A percentile compares a stretch with the other conserved stretches of the same genome.
Conservation (phyloP, 2,797 vertebrate species). For the Helostoma temminkii region DNA sequence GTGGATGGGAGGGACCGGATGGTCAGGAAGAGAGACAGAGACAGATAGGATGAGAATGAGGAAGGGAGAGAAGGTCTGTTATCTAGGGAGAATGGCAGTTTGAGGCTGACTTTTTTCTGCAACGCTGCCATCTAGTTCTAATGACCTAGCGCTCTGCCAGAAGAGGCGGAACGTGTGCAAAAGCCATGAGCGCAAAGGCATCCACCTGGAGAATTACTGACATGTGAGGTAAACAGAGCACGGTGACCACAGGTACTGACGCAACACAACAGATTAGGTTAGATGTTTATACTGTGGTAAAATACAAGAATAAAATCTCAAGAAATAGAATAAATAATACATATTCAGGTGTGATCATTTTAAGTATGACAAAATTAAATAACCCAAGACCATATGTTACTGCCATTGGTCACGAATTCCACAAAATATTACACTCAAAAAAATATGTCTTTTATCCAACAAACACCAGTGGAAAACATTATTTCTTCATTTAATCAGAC, state of each 20-base stretch:
- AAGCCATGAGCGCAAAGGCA: slow-evolving; percentile 51
- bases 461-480: background rate
- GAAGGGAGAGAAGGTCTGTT: slow-evolving; percentile 38
- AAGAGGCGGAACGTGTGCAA: slow-evolving; percentile 42
- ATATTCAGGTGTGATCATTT: background rate
- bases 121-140: slow-evolving; percentile 62
- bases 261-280: slow-evolving; percentile 14
- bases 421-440: background rate
- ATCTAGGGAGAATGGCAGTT: slow-evolving; percentile 61
- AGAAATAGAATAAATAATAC: background rate
- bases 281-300: slow-evolving; percentile 1
- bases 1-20: slow-evolving; percentile 11
- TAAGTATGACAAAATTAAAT: no score
- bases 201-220: slow-evolving; percentile 51
- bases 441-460: background rate
- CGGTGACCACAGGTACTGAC: slow-evolving; percentile 28
- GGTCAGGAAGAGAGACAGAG: slow-evolving; percentile 42
- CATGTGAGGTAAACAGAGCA: slow-evolving; percentile 42
- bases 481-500: slow-evolving; percentile 1
- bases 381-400: no score
- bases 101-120: slow-evolving; percentile 50
- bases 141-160: slow-evolving; percentile 57
- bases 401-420: no score
- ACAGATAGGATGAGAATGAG: slow-evolving; percentile 19
- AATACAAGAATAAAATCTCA: background rate